Evolutionary conservation across 37 sponge, comb jelly and placozoan genomes (phyloP).

Genomic region (Haliclona indistincta): DNA sequence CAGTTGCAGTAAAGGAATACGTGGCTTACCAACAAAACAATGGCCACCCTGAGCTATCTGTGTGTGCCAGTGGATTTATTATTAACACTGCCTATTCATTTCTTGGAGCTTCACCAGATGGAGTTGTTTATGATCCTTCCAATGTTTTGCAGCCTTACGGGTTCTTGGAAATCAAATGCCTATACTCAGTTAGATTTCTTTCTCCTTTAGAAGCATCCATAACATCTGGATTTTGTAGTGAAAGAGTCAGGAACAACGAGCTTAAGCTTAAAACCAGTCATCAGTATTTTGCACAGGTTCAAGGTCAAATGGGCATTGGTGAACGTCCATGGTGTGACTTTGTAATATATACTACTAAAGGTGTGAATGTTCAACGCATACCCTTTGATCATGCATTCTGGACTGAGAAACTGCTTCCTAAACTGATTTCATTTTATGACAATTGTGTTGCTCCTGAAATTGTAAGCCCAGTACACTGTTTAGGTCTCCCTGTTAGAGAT

Average conservation of each 20-base stretch:
- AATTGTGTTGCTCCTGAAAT: conserved; percentile 65
- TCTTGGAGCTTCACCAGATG: conserved; percentile 67
- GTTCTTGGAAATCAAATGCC: conserved; percentile 58
- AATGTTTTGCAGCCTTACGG: conserved; percentile 38
- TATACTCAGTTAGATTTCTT: conserved; percentile 23
- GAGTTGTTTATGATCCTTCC: conserved; percentile 57
- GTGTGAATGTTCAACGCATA: conserved; percentile 33
- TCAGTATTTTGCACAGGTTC: conserved; percentile 40
- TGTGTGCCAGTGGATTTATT: conserved; percentile 40
- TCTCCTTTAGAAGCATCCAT: conserved; percentile 27
- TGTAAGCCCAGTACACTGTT: conserved; percentile 52
- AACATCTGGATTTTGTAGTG: conserved; percentile 29
- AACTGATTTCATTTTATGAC: conserved; percentile 52
- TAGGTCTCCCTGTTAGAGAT: conserved; percentile 45
- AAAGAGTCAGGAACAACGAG: neutral
- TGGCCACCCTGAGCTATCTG: conserved; percentile 40
- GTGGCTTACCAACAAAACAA: conserved; percentile 12
- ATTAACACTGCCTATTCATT: conserved; percentile 27
- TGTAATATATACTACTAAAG: conserved; percentile 42
- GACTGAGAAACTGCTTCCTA: conserved; percentile 26
- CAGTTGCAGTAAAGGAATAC: conserved; percentile 16
- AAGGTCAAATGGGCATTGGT: conserved; percentile 58
- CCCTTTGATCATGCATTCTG: conserved; percentile 29
- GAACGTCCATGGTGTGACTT: conserved; percentile 63
- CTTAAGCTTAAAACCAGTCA: conserved; percentile 21